Percentiles rank a stretch among this genome's conserved stretches.
These are phyloP conservation scores for Drosophila paulistorum DNA, from an alignment of 1,140 invertebrate species.

Conservation along the genomic window DNA sequence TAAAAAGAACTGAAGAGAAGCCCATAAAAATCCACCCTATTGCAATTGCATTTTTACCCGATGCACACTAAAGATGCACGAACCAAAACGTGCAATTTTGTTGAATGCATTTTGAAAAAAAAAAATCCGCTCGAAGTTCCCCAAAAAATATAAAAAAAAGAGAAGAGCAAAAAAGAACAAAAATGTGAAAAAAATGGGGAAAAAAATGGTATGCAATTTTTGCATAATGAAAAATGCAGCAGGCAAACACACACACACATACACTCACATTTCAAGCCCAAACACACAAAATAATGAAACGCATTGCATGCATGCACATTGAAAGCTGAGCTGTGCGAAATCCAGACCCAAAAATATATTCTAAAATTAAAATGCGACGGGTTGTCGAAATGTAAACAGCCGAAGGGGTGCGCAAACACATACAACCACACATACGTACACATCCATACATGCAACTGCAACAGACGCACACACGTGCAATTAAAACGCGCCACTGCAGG, in stretches of 20 bases:
- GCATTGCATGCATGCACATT: conserved; percentile 65
- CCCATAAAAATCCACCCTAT: conserved; percentile 72
- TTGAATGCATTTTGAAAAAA: conserved; percentile 75
- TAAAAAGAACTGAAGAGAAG: conserved; percentile 39
- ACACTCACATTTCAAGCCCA: conserved; percentile 11
- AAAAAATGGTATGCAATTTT: conserved; percentile 75
- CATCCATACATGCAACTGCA: conserved; percentile 13
- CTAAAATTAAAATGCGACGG: conserved; percentile 79
- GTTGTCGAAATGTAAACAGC: conserved; percentile 78
- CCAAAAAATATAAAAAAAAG: conserved; percentile 36
- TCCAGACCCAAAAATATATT: conserved; percentile 81
- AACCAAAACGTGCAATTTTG: conserved; percentile 78
- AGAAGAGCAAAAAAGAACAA: conserved; percentile 36
- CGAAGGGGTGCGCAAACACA: conserved; percentile 70
- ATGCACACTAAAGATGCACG: conserved; percentile 74
- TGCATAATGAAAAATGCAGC: conserved; percentile 81
- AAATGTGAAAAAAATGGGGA: conserved; percentile 63
- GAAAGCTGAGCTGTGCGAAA: conserved; percentile 73
- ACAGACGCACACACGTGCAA: conserved; percentile 31
- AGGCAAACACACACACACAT: conserved; percentile 48
- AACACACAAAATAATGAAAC: conserved; percentile 61
- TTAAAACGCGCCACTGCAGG: conserved; percentile 54
- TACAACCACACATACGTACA: conserved; percentile 28
- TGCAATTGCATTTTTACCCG: conserved; percentile 65
- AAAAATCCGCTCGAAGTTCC: conserved; percentile 63